Evolutionary conservation across 2,113 vertebrate genomes (phyloP), one percentile per base, ranked within the genome.

Genomic region (Nycticryphes semicollaris): DNA sequence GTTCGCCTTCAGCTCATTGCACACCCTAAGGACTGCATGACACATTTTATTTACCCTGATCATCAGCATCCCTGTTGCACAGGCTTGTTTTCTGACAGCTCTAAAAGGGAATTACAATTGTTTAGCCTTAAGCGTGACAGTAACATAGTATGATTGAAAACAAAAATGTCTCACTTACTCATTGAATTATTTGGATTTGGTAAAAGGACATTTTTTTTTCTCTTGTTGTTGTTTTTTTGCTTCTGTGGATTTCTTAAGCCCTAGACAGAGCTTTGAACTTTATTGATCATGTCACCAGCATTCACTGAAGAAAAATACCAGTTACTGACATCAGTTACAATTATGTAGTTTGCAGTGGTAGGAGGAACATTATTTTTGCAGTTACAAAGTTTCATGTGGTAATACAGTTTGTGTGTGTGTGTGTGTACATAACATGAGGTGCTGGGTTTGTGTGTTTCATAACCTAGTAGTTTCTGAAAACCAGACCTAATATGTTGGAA

Each of bases 201-300:
- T 82, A 69, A 83, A 76, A 92, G 39, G 35, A 33, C 17, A 1
- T 41, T 72, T 76, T 86, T 76, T 86, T 94, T 54, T 7, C 33
- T 45, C 43, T 47, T 84, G 20, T 19, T 96, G 60, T 95, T 92
- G 51, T 74, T 82, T 96, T 73, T 74, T 76, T 50, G 10, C 28
- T 87, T 88, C 59, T 83, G 14, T 75, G 89, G 73, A 22, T 96
- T 93, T 87, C 70, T 72, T 89, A 93, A 93, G 54, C 45, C 10
- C 51, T 53, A 75, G 82, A 56, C 17, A 51, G 76, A 84, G 60
- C 45, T 90, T 93, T 70, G 79, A 92, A 89, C 57, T 18, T 87
- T 90, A 85, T 78, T 80, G 83, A 85, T 95, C 64, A 9, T 57
- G 63, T 95, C 47, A 43, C 41, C 53, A 91, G 47, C 41, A 60